These are phyloP conservation scores for Tetramorium parvispinum DNA, from an alignment of 1,140 invertebrate genomes.

Conservation along the genomic window DNA sequence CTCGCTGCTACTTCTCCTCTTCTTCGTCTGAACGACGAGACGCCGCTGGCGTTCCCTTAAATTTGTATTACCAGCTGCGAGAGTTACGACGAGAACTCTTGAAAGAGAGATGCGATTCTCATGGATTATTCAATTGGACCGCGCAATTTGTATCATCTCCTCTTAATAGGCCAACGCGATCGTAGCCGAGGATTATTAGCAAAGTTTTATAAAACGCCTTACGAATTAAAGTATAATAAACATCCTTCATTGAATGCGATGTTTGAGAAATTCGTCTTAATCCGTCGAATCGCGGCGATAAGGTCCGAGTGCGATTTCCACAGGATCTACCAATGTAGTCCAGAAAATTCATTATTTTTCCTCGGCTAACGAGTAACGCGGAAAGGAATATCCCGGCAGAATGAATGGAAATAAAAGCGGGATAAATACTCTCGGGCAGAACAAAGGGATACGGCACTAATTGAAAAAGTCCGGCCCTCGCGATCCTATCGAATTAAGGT, in stretches of 20 bases:
- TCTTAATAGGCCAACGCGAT: not conserved
- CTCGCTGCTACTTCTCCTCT: not conserved
- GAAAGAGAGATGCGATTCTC: slow-evolving; percentile 59
- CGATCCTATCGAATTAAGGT: slow-evolving; percentile 61
- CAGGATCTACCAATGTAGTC: not conserved
- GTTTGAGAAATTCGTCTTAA: not conserved
- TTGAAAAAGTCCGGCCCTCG: slow-evolving; percentile 64
- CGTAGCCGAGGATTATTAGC: slow-evolving; percentile 42
- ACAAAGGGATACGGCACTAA: slow-evolving; percentile 58
- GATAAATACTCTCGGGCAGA: slow-evolving; percentile 39
- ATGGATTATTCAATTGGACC: slow-evolving; percentile 73
- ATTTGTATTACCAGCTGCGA: slow-evolving; percentile 67
- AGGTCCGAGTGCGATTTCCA: not conserved
- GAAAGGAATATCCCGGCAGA: slow-evolving; percentile 30
- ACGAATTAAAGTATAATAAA: slow-evolving; percentile 1
- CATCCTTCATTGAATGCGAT: not conserved
- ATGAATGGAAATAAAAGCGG: slow-evolving; percentile 28
- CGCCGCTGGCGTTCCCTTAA: slow-evolving; percentile 65
- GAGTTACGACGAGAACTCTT: slow-evolving; percentile 61
- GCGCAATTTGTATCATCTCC: slow-evolving; percentile 68
- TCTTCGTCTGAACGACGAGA: not conserved
- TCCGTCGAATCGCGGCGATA: not conserved
- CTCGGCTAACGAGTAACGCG: slow-evolving; percentile 39
- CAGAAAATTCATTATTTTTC: slow-evolving; percentile 48
- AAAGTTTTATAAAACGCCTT: slow-evolving; percentile 30